phyloP scores from a whole-genome alignment of 2,888 invertebrate genomes.

The Oligia fasciuncula region DNA sequence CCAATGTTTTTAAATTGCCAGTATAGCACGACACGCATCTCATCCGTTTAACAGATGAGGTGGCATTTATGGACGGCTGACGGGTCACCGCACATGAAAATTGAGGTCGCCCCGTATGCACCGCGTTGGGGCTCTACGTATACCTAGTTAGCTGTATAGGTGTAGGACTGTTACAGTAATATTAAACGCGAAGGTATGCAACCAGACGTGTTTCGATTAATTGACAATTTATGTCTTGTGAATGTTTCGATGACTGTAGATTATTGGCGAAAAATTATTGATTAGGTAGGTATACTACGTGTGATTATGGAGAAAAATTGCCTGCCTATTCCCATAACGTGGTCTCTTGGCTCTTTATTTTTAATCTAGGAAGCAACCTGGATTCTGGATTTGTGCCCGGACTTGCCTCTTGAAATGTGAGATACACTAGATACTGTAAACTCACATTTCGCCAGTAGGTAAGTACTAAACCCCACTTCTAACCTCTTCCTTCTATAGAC shows the following conservation, averaged over 20 bases:
- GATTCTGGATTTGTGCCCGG: not conserved
- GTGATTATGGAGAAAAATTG: not conserved
- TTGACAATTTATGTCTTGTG: slow-evolving; percentile 26
- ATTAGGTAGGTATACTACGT: not conserved
- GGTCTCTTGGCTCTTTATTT: not conserved
- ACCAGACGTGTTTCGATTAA: slow-evolving; percentile 42
- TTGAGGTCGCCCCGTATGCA: slow-evolving; percentile 75
- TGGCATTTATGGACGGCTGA: slow-evolving; percentile 63
- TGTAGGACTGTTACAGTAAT: slow-evolving; percentile 42
- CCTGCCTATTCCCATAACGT: not conserved
- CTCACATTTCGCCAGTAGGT: not conserved
- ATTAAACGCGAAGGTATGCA: slow-evolving; percentile 54
- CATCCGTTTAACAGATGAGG: slow-evolving; percentile 56
- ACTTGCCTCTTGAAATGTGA: too few species aligned
- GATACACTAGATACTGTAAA: not conserved
- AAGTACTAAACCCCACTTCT: too few species aligned
- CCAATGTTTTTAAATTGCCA: slow-evolving; percentile 51
- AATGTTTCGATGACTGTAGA: not conserved
- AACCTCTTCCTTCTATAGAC: too few species aligned
- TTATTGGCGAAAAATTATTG: not conserved
- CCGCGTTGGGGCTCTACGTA: slow-evolving; percentile 39
- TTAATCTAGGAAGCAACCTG: not conserved
- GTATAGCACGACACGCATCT: slow-evolving; percentile 37
- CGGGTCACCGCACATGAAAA: slow-evolving; percentile 82
- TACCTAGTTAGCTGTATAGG: slow-evolving; percentile 14